Evolutionary conservation across 2,797 vertebrate genomes (phyloP), one percentile per base, ranked within the genome.

Genomic region (Phyllotis vaccarum): DNA sequence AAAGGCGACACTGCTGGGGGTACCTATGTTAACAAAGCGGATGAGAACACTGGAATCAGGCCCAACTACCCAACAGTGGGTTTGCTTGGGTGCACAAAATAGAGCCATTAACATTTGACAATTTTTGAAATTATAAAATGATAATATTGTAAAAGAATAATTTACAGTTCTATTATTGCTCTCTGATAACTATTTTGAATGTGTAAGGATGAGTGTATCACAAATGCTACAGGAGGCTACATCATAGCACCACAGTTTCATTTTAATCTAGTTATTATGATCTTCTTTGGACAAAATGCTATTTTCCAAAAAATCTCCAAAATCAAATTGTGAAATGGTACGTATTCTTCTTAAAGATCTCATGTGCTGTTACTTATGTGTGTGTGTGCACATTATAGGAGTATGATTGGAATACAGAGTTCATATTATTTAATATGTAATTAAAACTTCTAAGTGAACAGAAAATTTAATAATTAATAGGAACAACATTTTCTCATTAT

Each of bases 381-480:
- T 72, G 29, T 92, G n/a, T 72, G 29, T 90, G 37, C n/a, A 92
- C 90, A 37, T 74, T 89, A 74, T 12, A 95, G 40, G 22, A 96
- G 91, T 74, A 95, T 90, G 75, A 92, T 91, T 90, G 90, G 19
- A 93, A 94, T 80, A 90, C 37, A 43, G 70, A 91, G 89, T 88
- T 93, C 81, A 92, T 68, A 87, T 90, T 90, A 94, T 80, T 95
- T 75, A 95, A 87, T 94, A 81, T 49, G 88, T 85, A 85, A 92
- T 94, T 52, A 85, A 87, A 92, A 70, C 54, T 93, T 49, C 11
- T n/a, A 70, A 89, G 79, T 90, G 43, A 58, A 83, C 52, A 96
- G 81, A 96, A 82, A 78, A 97, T 91, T 89, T 74, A 92, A 96
- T 93, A 94, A 96, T 93, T 97, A 96, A 93, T 94, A 91, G 37